A percentile compares a stretch with the other conserved stretches of the same genome.
Evolutionary conservation across 2,888 invertebrate genomes (phyloP).

Genomic region (Panorpa germanica): DNA sequence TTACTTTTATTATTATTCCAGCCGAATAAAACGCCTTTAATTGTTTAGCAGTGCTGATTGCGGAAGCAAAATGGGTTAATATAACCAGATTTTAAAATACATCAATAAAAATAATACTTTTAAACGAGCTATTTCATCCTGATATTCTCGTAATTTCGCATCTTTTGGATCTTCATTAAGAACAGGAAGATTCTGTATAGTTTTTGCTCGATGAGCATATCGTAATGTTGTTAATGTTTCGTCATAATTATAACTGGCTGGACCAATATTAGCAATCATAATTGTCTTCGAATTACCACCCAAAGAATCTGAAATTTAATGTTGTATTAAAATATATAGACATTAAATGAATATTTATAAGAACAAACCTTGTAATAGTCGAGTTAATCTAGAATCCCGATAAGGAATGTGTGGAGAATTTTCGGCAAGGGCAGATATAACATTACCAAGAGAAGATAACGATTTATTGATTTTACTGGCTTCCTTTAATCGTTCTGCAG

Average conservation of each 20-base stretch:
- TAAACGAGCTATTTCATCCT: conserved; percentile 76
- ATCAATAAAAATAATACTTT: too few species aligned
- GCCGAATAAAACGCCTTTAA: too few species aligned
- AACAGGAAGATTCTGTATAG: conserved; percentile 95
- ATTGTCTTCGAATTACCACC: conserved; percentile 98
- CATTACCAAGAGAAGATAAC: conserved; percentile 92
- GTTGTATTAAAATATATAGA: too few species aligned
- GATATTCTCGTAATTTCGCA: conserved; percentile 86
- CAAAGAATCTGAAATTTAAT: too few species aligned
- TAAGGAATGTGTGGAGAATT: conserved; percentile 93
- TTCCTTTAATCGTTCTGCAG: conserved; percentile 81
- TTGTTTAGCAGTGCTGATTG: too few species aligned
- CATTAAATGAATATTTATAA: too few species aligned
- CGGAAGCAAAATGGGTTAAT: background rate
- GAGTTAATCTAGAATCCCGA: conserved; percentile 90
- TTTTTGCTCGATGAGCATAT: conserved; percentile 93
- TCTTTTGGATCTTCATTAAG: conserved; percentile 99
- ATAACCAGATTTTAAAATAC: conserved; percentile 2
- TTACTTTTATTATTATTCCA: too few species aligned
- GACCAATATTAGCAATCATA: conserved; percentile 98
- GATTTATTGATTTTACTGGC: conserved; percentile 96
- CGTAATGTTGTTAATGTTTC: conserved; percentile 92
- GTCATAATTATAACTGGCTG: conserved; percentile 94
- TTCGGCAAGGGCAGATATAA: conserved; percentile 92
- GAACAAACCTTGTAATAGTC: conserved; percentile 85